phyloP scores from a whole-genome alignment of 2,888 invertebrate genomes.

The Nebria salina region DNA sequence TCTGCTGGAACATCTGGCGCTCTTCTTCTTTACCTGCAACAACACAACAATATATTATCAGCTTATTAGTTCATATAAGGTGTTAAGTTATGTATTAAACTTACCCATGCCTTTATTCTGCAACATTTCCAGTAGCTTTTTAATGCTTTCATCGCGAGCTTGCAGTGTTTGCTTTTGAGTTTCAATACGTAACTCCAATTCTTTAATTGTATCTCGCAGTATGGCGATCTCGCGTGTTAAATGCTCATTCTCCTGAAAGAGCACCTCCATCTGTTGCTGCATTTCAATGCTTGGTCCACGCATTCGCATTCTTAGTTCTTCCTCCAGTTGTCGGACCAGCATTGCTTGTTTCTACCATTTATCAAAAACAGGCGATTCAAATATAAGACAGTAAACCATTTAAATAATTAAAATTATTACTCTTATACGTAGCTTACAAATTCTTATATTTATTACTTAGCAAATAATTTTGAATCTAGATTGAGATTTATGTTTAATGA shows the following conservation, averaged over 20 bases:
- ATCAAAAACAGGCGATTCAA: conserved; percentile 34
- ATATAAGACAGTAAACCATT: too few species aligned
- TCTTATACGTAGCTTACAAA: conserved; percentile 32
- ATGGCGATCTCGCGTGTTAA: conserved; percentile 92
- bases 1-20: conserved; percentile 95
- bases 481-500: neutral
- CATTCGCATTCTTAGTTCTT: conserved; percentile 88
- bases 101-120: conserved; percentile 97
- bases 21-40: conserved; percentile 94
- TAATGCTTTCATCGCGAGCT: conserved; percentile 97
- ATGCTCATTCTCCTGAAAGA: conserved; percentile 94
- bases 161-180: conserved; percentile 97
- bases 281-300: conserved; percentile 90
- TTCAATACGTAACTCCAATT: conserved; percentile 95
- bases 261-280: conserved; percentile 90
- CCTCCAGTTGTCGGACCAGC: conserved; percentile 92
- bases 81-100: conserved; percentile 57
- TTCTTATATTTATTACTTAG: too few species aligned
- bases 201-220: conserved; percentile 93
- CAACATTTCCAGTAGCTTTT: conserved; percentile 97
- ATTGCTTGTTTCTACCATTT: conserved; percentile 91
- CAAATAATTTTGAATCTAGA: too few species aligned
- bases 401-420: too few species aligned
- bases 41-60: conserved; percentile 50
- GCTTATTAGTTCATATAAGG: neutral